A percentile compares a stretch with the other conserved stretches of the same genome.
These are phyloP conservation scores for Caenorhabditis japonica DNA, from an alignment of 2,888 invertebrate species.

Conservation along the genomic window DNA sequence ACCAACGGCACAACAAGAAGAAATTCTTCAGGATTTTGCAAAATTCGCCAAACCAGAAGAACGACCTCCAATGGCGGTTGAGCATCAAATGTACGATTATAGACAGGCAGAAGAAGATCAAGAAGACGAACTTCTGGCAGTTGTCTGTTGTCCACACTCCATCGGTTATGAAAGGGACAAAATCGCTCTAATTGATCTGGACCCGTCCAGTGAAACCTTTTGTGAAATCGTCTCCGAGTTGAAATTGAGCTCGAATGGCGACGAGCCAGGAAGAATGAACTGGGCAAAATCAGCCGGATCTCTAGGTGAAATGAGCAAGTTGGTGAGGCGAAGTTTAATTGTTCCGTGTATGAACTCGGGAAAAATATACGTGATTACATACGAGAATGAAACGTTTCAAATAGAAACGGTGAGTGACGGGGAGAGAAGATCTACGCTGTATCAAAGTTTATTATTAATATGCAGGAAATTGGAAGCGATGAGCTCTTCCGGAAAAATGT, in stretches of 20 bases:
- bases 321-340: conserved; percentile 84
- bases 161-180: conserved; percentile 51
- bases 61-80: conserved; percentile 52
- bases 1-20: conserved; percentile 28
- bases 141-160: conserved; percentile 51
- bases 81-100: conserved; percentile 54
- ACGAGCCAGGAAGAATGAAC: conserved; percentile 64
- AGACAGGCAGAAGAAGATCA: conserved; percentile 39
- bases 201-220: conserved; percentile 49
- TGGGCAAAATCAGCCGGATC: conserved; percentile 62
- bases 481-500: conserved; percentile 56
- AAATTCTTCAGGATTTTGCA: conserved; percentile 32
- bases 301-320: conserved; percentile 54
- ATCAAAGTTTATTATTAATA: neutral
- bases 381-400: conserved; percentile 37
- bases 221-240: conserved; percentile 47
- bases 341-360: conserved; percentile 87
- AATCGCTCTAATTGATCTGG: conserved; percentile 53
- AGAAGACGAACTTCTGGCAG: conserved; percentile 36
- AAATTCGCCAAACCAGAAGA: conserved; percentile 46
- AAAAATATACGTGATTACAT: conserved; percentile 87
- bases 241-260: conserved; percentile 43
- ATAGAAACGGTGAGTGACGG: conserved; percentile 51
- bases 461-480: conserved; percentile 55
- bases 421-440: too few species aligned